Base-by-base conservation (phyloP, 2,797 vertebrate species). In the Spinus pinus region DNA sequence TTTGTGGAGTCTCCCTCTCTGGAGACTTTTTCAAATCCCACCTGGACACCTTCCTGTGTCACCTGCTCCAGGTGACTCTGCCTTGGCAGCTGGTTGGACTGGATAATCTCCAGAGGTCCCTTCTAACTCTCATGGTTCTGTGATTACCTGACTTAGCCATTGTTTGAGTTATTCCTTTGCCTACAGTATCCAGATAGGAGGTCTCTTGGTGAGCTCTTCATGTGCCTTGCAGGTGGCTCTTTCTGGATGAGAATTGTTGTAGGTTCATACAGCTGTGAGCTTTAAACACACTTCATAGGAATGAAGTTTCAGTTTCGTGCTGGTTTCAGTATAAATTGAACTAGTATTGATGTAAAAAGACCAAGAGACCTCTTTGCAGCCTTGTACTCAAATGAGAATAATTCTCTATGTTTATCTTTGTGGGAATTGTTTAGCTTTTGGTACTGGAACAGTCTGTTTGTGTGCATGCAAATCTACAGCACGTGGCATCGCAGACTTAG, bases 261-360 rank as follows among this genome's bases (percentile, higher is more conserved):
- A 58, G 51, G 15, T 8, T 42, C 4, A 11, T 27, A 4, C 16
- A 75, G 33, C 10, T 0, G 0, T 12, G 35, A 51, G 8, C 21
- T 74, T 81, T 60, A 78, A 73, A 70, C 15, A 70, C 13, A 3
- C 6, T 41, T 69, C 2, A 5, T 46, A 30, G 66, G 23, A 78
- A 53, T 10, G 30, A 64, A 42, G 9, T 28, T 66, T 80, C 4
- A 22, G 27, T 30, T 77, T 69, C 4, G 0, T 73, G 35, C 49
- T 62, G 1, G 13, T 90, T 71, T 78, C 62, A 35, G 12, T 30
- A 16, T 18, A 14, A 58, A 21, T 25, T 60, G 39, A 77, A 25
- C 7, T 8, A 3, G 10, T 77, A 1, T 47, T 24, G 3, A 1
- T 17, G 8, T 78, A 35, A 46, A 67, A 90, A 50, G 46, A 3